Evolutionary conservation across 2,797 vertebrate genomes (phyloP).

Genomic region (Myotis daubentonii): DNA sequence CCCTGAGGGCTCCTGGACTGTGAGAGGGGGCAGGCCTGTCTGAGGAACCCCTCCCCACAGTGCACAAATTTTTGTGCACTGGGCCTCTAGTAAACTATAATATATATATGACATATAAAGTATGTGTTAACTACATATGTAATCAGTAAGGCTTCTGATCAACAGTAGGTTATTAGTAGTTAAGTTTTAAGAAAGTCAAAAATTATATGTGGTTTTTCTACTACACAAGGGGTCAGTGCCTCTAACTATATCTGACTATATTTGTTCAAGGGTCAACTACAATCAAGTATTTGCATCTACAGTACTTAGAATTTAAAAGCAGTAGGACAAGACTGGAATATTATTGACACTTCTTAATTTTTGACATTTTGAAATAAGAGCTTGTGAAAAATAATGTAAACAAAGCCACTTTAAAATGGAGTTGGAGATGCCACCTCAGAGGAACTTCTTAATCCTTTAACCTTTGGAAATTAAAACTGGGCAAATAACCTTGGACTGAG

Average conservation of each 20-base stretch:
- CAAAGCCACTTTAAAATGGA: neutral
- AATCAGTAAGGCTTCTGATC: neutral
- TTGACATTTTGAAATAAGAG: constrained; percentile 48
- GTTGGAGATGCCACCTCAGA: neutral
- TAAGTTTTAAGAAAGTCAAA: neutral
- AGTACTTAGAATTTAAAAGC: neutral
- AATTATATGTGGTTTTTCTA: neutral
- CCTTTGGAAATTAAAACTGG: neutral
- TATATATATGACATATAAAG: neutral
- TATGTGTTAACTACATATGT: neutral
- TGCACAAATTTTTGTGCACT: too few relatives aligned
- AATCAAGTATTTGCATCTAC: neutral
- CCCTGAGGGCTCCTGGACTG: too few relatives aligned
- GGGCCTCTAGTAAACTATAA: neutral
- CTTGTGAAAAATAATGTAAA: neutral
- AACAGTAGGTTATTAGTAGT: neutral
- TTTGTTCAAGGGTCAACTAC: neutral
- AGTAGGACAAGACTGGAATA: neutral
- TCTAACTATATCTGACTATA: too few relatives aligned
- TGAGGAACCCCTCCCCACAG: too few relatives aligned
- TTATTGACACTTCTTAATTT: neutral
- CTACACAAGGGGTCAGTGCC: neutral
- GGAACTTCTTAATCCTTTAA: neutral
- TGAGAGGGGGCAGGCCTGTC: too few relatives aligned
- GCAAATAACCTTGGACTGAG: neutral